Conservation (phyloP, 2,888 invertebrate genomes). For the Cataglyphis cursor region DNA sequence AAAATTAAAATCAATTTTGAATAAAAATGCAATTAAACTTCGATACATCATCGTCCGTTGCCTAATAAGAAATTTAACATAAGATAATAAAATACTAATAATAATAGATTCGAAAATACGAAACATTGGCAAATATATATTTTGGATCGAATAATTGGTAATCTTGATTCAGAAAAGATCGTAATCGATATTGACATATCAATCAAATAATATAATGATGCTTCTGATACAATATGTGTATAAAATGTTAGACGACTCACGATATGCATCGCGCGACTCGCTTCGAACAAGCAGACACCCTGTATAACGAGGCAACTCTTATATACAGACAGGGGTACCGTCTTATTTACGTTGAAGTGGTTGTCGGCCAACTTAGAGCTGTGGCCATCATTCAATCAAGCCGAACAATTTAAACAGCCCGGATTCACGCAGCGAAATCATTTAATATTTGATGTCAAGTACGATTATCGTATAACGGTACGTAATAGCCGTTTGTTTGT, state of each 20-base stretch:
- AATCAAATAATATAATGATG: not conserved
- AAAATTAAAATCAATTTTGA: slow-evolving; percentile 15
- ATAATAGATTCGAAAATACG: not conserved
- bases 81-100: not conserved
- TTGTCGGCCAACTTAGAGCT: slow-evolving; percentile 84
- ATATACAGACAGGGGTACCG: slow-evolving; percentile 74
- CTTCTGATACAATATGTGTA: not conserved
- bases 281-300: slow-evolving; percentile 65
- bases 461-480: slow-evolving; percentile 82
- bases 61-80: not conserved
- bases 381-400: slow-evolving; percentile 83
- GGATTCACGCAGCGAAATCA: slow-evolving; percentile 84
- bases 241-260: not conserved
- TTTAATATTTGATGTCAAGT: slow-evolving; percentile 84
- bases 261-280: not conserved
- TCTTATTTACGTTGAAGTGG: slow-evolving; percentile 84
- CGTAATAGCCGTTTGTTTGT: slow-evolving; percentile 81
- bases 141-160: not conserved
- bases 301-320: slow-evolving; percentile 76
- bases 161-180: not conserved
- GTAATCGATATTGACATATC: not conserved
- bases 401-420: slow-evolving; percentile 83
- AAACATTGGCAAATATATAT: not conserved
- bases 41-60: not conserved
- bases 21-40: not conserved